Evolutionary conservation across 2,888 invertebrate species (phyloP).

Genomic region (Metalampra italica): DNA sequence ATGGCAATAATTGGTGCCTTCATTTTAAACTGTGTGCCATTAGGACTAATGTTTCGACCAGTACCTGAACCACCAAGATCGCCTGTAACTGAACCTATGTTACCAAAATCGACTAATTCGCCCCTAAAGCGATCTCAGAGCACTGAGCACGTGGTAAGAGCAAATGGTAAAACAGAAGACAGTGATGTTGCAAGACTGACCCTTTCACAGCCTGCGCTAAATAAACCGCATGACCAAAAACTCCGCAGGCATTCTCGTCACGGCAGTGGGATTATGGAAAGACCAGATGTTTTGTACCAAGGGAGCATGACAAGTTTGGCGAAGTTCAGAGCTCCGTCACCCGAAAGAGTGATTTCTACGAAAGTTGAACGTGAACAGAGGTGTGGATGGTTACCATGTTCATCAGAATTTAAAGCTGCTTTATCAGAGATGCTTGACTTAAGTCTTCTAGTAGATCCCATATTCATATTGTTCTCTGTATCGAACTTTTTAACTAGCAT

Average conservation of each 20-base stretch:
- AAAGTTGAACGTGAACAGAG: conserved; percentile 60
- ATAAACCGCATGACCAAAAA: conserved; percentile 64
- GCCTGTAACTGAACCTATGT: conserved; percentile 60
- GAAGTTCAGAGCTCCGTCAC: conserved; percentile 72
- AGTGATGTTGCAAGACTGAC: conserved; percentile 77
- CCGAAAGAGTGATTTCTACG: conserved; percentile 45
- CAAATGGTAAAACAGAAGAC: conserved; percentile 60
- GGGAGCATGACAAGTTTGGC: conserved; percentile 82
- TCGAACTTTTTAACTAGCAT: conserved; percentile 98
- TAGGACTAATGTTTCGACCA: conserved; percentile 94
- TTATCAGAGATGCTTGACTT: conserved; percentile 91
- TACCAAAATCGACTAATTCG: conserved; percentile 52
- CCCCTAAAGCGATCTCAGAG: conserved; percentile 79
- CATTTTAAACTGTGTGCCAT: conserved; percentile 91
- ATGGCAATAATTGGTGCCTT: conserved; percentile 91
- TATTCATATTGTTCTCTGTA: conserved; percentile 92
- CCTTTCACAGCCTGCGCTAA: conserved; percentile 84
- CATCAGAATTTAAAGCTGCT: conserved; percentile 84
- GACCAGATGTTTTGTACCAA: conserved; percentile 93
- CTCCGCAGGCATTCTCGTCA: conserved; percentile 54
- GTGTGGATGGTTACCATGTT: conserved; percentile 81
- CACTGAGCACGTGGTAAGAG: conserved; percentile 71
- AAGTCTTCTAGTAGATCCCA: conserved; percentile 87
- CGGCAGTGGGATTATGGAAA: conserved; percentile 88
- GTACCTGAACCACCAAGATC: conserved; percentile 68